These are phyloP conservation scores for Lagopus leucura DNA, from an alignment of 2,113 vertebrate genomes.

Conservation along the genomic window DNA sequence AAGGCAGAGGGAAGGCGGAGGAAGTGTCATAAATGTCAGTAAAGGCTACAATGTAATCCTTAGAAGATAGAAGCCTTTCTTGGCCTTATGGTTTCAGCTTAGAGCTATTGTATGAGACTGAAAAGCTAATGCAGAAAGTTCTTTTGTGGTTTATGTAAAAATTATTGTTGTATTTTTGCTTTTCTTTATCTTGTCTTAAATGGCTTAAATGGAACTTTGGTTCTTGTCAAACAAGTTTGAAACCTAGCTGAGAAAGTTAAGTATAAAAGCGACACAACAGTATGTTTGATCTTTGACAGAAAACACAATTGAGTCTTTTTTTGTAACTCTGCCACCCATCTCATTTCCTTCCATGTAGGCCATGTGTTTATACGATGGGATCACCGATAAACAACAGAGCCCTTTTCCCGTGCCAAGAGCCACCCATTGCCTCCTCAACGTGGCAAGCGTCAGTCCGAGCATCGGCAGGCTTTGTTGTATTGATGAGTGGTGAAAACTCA, in stretches of 20 bases:
- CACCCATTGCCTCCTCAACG: conserved; percentile 97
- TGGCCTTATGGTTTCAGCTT: background rate
- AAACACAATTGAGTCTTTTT: background rate
- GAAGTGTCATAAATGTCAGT: background rate
- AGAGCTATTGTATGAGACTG: background rate
- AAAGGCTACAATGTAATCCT: background rate
- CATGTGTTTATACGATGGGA: conserved; percentile 94
- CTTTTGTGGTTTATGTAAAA: background rate
- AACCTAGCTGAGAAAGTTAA: background rate
- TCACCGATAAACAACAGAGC: conserved; percentile 98
- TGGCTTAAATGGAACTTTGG: background rate
- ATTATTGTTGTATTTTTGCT: background rate
- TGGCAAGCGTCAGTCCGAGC: conserved; percentile 91
- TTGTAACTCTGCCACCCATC: background rate
- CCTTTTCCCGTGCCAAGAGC: conserved; percentile 97
- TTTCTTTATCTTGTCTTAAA: background rate
- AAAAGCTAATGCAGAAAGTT: background rate
- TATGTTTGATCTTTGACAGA: background rate
- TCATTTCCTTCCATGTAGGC: conserved; percentile 80
- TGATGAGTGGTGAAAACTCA: conserved; percentile 95
- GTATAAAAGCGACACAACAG: background rate
- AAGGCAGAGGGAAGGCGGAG: too few species aligned
- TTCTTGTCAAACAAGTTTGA: background rate
- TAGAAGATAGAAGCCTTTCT: background rate
- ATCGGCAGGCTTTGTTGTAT: conserved; percentile 86